These are phyloP conservation scores for Nerophis lumbriciformis DNA, from an alignment of 2,113 vertebrate genomes.

Conservation along the genomic window DNA sequence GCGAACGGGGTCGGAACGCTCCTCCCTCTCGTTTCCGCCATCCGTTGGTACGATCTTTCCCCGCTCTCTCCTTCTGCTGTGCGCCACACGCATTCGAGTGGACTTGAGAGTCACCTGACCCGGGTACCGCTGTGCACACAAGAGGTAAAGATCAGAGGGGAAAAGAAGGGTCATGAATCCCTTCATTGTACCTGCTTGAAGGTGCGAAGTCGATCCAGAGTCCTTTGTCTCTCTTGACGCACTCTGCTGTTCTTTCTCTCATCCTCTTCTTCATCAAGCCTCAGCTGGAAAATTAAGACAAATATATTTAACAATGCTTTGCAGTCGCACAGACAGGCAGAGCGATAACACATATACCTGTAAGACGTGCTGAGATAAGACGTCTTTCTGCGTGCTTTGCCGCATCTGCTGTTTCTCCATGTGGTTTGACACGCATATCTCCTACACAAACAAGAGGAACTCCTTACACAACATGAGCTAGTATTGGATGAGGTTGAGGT, in stretches of 20 bases:
- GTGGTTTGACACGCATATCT: slow-evolving; percentile 92
- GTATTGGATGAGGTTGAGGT: too few species aligned
- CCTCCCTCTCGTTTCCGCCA: slow-evolving; percentile 41
- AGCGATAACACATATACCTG: slow-evolving; percentile 66
- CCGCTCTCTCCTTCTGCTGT: slow-evolving; percentile 71
- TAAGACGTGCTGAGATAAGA: slow-evolving; percentile 68
- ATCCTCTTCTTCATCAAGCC: slow-evolving; percentile 80
- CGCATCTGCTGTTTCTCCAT: slow-evolving; percentile 82
- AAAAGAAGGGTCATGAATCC: background rate
- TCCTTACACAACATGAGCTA: background rate
- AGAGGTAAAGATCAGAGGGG: background rate
- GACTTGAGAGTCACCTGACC: slow-evolving; percentile 97
- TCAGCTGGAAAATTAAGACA: slow-evolving; percentile 25
- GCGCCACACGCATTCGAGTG: slow-evolving; percentile 78
- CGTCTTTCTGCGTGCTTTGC: slow-evolving; percentile 71
- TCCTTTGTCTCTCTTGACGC: slow-evolving; percentile 91
- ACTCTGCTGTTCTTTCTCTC: slow-evolving; percentile 85
- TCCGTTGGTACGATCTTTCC: slow-evolving; percentile 25
- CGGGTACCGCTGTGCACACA: slow-evolving; percentile 79
- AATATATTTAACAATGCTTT: background rate
- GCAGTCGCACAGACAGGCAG: background rate
- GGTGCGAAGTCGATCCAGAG: slow-evolving; percentile 87
- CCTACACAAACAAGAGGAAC: slow-evolving; percentile 64
- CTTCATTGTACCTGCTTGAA: slow-evolving; percentile 84
- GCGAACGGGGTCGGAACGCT: slow-evolving; percentile 8